Evolutionary conservation across 2,888 invertebrate genomes (phyloP), one percentile per base, ranked within the genome.

Genomic region (Aricia artaxerxes): DNA sequence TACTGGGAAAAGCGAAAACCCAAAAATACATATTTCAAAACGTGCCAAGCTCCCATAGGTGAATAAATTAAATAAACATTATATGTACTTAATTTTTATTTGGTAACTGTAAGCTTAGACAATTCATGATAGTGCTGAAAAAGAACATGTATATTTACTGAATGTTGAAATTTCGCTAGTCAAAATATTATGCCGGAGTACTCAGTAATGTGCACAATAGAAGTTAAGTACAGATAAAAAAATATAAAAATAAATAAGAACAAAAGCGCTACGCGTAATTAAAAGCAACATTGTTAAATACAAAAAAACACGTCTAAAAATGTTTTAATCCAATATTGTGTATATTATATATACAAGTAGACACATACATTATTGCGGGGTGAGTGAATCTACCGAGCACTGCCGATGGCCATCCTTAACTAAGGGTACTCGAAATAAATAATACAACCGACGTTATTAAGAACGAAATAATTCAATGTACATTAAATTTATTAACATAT

Each of bases 31-130:
- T 24, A 69, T 69, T 69, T 35, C 69, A 35, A 13, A 69, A 13
- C 24, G 75, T 75, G 75, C 75, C 49, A 44, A 24, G 44, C 24
- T 75, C 13, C n/a, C 44, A 13, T 44, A 49, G 75, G 78, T 73
- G 76, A 64, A 78, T 73, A 61, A 80, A 78, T 79, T 79, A 78
- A 82, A 81, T 77, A 78, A 73, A 78, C 53, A 78, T 53, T 64
- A 61, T 77, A 61, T 78, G 78, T 81, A 80, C 79, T 81, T 81
- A 81, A 79, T 79, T 80, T 80, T 80, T 82, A 82, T 82, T 81
- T 92, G 93, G 93, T 93, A 93, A 93, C 92, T 91, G 91, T 89
- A 91, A 88, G 89, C 84, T 83, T 83, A 89, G 89, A 89, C 81
- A 82, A 85, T 85, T 83, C 80, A 86, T 85, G 86, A 44, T 79